phyloP scores from a whole-genome alignment of 2,113 vertebrate genomes.

The Rhinolophus sinicus region DNA sequence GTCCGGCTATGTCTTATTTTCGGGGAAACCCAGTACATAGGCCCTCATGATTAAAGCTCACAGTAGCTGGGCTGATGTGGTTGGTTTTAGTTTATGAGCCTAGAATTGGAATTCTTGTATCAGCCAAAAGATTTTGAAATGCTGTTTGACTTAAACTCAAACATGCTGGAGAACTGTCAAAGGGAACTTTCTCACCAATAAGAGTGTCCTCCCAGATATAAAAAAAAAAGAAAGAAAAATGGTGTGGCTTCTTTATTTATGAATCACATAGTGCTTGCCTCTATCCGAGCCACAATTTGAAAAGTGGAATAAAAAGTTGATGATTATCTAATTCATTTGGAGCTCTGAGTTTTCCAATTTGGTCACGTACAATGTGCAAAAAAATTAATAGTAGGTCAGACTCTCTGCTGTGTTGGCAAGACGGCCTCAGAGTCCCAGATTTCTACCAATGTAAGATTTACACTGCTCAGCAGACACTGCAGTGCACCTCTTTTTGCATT shows the following conservation, averaged over 20 bases:
- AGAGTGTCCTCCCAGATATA: background rate
- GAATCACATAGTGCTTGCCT: background rate
- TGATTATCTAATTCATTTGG: conserved; percentile 6
- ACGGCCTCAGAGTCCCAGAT: conserved; percentile 16
- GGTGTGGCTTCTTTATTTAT: background rate
- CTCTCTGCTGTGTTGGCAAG: conserved; percentile 32
- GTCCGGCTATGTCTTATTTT: too few relatives aligned
- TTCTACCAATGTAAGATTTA: conserved; percentile 40
- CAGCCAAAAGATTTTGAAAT: background rate
- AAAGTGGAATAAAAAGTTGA: conserved; percentile 3
- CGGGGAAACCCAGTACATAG: too few relatives aligned
- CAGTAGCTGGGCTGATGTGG: background rate
- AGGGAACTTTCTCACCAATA: background rate
- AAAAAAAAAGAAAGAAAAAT: background rate
- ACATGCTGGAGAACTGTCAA: background rate
- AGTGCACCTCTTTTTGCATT: conserved; percentile 62
- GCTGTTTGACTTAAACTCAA: background rate
- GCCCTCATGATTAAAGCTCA: background rate
- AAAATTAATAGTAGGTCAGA: conserved; percentile 44
- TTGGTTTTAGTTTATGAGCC: background rate
- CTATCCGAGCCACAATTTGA: background rate
- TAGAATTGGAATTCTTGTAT: background rate
- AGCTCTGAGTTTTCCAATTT: conserved; percentile 45
- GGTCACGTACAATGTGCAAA: background rate
- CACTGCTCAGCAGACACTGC: conserved; percentile 11